A percentile compares a stretch with the other conserved stretches of the same genome.
phyloP scores from a whole-genome alignment of 2,113 vertebrate genomes.

The Laticauda laticaudata region DNA sequence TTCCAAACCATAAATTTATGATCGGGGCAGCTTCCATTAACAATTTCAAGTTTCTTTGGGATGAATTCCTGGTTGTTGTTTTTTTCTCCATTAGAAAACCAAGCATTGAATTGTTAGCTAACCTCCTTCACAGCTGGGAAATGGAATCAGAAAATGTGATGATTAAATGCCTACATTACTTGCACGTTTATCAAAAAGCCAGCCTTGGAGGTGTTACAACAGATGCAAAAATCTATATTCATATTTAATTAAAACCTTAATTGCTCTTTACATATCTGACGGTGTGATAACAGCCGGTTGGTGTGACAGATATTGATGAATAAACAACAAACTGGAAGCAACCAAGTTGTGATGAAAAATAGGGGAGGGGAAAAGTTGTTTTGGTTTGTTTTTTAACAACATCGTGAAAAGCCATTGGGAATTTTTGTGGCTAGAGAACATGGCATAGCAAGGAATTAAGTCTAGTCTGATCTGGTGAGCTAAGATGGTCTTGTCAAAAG shows the following conservation, averaged over 20 bases:
- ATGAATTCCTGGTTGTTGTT: slow-evolving; percentile 15
- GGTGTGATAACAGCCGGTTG: background rate
- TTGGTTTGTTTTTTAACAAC: background rate
- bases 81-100: slow-evolving; percentile 45
- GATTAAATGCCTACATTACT: slow-evolving; percentile 34
- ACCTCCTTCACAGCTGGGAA: slow-evolving; percentile 41
- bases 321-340: background rate
- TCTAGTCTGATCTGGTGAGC: too few species aligned
- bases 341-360: background rate
- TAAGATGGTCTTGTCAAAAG: too few species aligned
- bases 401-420: background rate
- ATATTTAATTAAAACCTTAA: slow-evolving; percentile 43
- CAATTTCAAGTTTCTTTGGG: slow-evolving; percentile 37
- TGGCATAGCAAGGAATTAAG: background rate
- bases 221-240: background rate
- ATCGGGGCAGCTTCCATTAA: slow-evolving; percentile 27
- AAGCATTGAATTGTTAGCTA: slow-evolving; percentile 30
- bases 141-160: slow-evolving; percentile 35
- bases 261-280: background rate
- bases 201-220: slow-evolving; percentile 34
- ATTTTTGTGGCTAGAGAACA: background rate
- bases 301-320: slow-evolving; percentile 7
- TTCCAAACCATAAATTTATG: slow-evolving; percentile 20
- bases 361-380: background rate
- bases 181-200: slow-evolving; percentile 31